Conservation (phyloP, 2,113 vertebrate species). For the Lophochroa leadbeateri region DNA sequence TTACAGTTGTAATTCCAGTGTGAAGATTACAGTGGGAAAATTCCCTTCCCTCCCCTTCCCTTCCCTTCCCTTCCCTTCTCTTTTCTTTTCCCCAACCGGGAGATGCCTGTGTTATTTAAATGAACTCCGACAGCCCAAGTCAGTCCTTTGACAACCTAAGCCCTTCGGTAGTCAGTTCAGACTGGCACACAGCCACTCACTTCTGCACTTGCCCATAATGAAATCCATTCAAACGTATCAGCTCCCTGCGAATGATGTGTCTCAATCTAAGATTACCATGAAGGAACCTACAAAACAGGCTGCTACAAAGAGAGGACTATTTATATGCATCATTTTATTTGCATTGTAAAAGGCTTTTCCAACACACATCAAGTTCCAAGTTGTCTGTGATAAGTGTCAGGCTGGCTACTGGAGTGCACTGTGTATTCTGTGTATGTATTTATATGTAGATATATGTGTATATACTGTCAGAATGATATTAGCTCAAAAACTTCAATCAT, state of each 20-base stretch:
- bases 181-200: conserved; percentile 62
- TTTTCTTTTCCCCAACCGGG: neutral
- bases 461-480: neutral
- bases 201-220: conserved; percentile 48
- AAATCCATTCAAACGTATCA: conserved; percentile 54
- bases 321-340: conserved; percentile 39
- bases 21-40: conserved; percentile 23
- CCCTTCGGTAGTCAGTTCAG: conserved; percentile 38
- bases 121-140: conserved; percentile 60
- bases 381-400: neutral
- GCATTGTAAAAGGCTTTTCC: conserved; percentile 41
- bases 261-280: neutral
- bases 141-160: conserved; percentile 62
- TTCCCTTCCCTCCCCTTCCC: neutral
- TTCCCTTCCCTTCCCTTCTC: accelerated
- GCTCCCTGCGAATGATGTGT: conserved; percentile 31
- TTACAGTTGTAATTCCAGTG: conserved; percentile 47
- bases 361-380: neutral
- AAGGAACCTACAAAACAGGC: conserved; percentile 22
- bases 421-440: neutral
- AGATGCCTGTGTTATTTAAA: conserved; percentile 65
- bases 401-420: neutral
- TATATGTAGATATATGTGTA: neutral
- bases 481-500: conserved; percentile 20
- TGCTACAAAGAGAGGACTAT: neutral